phyloP scores from a whole-genome alignment of 1,140 invertebrate genomes.

The Megalonaias nervosa region DNA sequence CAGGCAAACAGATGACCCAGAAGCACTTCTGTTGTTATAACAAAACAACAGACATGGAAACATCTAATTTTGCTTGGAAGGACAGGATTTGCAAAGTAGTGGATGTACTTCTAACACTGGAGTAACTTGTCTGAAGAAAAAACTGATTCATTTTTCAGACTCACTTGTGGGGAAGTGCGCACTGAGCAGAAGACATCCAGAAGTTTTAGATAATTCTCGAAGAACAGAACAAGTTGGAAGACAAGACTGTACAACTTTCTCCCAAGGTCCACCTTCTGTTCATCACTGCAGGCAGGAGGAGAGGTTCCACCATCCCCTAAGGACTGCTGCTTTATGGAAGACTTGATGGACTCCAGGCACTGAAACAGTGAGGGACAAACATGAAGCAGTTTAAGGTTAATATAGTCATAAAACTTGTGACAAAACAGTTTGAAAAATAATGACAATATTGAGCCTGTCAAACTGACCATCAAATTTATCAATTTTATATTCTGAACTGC shows the following conservation, averaged over 20 bases:
- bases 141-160: background rate
- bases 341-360: slow-evolving; percentile 83
- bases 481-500: too few species aligned
- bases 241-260: slow-evolving; percentile 92
- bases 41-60: too few species aligned
- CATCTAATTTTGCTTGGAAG: too few species aligned
- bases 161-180: slow-evolving; percentile 66
- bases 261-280: slow-evolving; percentile 80
- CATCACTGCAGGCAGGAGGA: slow-evolving; percentile 56
- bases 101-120: too few species aligned
- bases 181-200: slow-evolving; percentile 77
- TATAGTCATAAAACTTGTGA: background rate
- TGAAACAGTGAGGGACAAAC: slow-evolving; percentile 63
- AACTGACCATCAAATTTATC: too few species aligned
- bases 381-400: background rate
- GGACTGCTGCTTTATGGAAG: slow-evolving; percentile 81
- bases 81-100: too few species aligned
- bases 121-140: too few species aligned
- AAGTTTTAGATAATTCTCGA: slow-evolving; percentile 95
- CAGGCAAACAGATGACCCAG: too few species aligned
- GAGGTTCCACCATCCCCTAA: slow-evolving; percentile 74
- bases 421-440: background rate
- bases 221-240: slow-evolving; percentile 91
- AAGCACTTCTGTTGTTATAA: too few species aligned
- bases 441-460: too few species aligned